Evolutionary conservation across 2,797 vertebrate genomes (phyloP), one percentile per base, ranked within the genome.

Genomic region (Salarias fasciatus): DNA sequence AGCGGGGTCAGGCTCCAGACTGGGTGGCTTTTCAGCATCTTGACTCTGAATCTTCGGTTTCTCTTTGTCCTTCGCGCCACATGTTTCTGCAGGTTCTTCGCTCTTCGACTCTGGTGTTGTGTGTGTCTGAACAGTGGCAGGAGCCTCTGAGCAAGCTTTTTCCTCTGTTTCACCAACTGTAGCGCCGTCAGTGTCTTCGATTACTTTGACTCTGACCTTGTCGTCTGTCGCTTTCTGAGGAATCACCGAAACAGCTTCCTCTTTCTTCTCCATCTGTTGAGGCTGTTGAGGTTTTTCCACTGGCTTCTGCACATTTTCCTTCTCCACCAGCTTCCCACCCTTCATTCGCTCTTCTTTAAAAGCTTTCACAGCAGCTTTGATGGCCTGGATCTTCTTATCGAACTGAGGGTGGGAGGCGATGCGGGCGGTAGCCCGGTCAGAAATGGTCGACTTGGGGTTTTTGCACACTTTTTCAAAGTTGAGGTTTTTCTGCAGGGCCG

Each of bases 391-490:
- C 92, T 89, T 98, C 78, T 93, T 92, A 83, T 85, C 95, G 79
- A 98, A 83, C 69, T 95, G 85, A 8, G 94, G 94, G 47, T 99
- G 94, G 8, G 91, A 88, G 68, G 94, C 94, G 43, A 99, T 91
- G 70, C 97, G 94, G 29, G 95, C 94, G 28, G 91, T 38, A 10
- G 96, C 96, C 81, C 97, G 87, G 31, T 96, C 94, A 9, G 87
- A 43, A 36, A 94, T 84, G 18, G 91, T 92, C 18, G 92, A 93
- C 41, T 91, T 84, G 48, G 94, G 92, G 55, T 95, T 92, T 92
- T 91, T 95, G 86, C 94, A 97, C 75, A 94, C 91, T 53, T 90
- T 84, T 28, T 97, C 95, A 82, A 98, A 99, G 85, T 78, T 93
- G 64, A 97, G 88, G 64, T 93, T 92, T 63, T 91, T 93, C 72